phyloP scores from a whole-genome alignment of 2,797 vertebrate species.

The Danionella dracula region DNA sequence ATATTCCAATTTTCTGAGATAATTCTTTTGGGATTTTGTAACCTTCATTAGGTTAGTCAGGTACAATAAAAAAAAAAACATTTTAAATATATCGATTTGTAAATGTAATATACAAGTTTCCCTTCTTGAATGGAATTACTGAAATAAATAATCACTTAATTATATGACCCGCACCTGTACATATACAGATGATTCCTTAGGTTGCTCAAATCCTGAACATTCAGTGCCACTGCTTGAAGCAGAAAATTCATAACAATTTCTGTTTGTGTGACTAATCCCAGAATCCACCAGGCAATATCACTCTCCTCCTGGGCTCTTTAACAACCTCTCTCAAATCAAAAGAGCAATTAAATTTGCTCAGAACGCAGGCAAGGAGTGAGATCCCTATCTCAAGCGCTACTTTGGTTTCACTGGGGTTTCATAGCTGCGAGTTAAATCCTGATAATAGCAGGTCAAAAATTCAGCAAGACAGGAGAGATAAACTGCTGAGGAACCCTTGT shows the following conservation, averaged over 20 bases:
- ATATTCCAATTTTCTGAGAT: too few relatives aligned
- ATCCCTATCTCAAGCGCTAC: slow-evolving; percentile 19
- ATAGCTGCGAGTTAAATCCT: slow-evolving; percentile 17
- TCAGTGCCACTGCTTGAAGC: background rate
- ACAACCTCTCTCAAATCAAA: slow-evolving; percentile 36
- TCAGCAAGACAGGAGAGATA: slow-evolving; percentile 15
- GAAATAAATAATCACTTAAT: too few relatives aligned
- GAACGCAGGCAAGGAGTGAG: background rate
- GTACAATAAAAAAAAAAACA: too few relatives aligned
- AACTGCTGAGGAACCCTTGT: background rate
- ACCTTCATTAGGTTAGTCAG: too few relatives aligned
- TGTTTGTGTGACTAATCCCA: slow-evolving; percentile 18
- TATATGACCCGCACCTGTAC: too few relatives aligned
- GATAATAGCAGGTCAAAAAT: slow-evolving; percentile 25
- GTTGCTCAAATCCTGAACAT: background rate
- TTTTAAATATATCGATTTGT: too few relatives aligned
- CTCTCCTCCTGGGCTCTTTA: slow-evolving; percentile 22
- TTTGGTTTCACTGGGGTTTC: slow-evolving; percentile 18
- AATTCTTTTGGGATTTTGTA: too few relatives aligned
- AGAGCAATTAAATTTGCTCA: slow-evolving; percentile 36
- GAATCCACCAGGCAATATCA: slow-evolving; percentile 15
- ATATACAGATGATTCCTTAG: background rate
- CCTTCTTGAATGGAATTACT: too few relatives aligned
- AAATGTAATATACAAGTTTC: too few relatives aligned
- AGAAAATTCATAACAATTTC: slow-evolving; percentile 24